Conservation (phyloP, 2,888 invertebrate species). For the Tryphoninae sp. region DNA sequence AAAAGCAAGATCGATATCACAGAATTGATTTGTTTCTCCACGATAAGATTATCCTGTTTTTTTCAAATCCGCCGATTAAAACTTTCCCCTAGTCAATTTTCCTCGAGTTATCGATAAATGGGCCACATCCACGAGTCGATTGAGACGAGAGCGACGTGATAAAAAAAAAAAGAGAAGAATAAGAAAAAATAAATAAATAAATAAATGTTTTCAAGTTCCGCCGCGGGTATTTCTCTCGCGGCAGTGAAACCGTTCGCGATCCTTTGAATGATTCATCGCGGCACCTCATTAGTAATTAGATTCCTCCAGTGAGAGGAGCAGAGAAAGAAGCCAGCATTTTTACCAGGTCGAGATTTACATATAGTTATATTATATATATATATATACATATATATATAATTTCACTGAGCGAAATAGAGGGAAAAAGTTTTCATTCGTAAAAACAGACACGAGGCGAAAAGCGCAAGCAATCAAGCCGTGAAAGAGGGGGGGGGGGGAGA, state of each 20-base stretch:
- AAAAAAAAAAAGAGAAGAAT: conserved; percentile 2
- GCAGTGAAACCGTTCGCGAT: conserved; percentile 58
- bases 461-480: conserved; percentile 30
- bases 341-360: conserved; percentile 19
- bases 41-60: too few species aligned
- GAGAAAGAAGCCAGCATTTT: conserved; percentile 19
- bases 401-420: conserved; percentile 5
- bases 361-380: not conserved
- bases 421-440: conserved; percentile 56
- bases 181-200: conserved; percentile 10
- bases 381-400: not conserved
- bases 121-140: conserved; percentile 21
- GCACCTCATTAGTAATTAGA: conserved; percentile 52
- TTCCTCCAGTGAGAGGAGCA: conserved; percentile 40
- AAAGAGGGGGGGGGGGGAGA: not conserved
- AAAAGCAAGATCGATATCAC: not conserved
- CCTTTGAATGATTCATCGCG: conserved; percentile 54
- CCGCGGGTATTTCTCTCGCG: conserved; percentile 18
- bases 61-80: not conserved
- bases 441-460: conserved; percentile 50
- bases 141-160: conserved; percentile 4
- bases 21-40: too few species aligned
- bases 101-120: conserved; percentile 35
- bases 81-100: conserved; percentile 26
- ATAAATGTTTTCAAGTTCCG: conserved; percentile 21